These are phyloP conservation scores for Bufo gargarizans DNA, from an alignment of 2,113 vertebrate species.

Conservation along the genomic window DNA sequence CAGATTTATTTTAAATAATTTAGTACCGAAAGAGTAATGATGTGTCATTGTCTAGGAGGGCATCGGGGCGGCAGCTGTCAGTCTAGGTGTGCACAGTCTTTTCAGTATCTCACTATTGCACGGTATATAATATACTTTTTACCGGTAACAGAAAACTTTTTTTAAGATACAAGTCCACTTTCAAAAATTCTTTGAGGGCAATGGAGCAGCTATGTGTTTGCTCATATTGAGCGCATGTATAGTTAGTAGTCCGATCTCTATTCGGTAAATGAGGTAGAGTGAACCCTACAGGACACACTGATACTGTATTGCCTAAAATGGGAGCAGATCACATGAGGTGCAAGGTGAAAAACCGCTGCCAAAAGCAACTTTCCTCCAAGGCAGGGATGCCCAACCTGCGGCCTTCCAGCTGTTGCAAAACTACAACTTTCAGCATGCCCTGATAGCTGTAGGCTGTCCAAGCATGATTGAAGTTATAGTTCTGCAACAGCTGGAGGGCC, in stretches of 20 bases:
- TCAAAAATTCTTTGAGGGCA: neutral
- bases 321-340: neutral
- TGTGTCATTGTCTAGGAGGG: neutral
- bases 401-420: no score
- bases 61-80: neutral
- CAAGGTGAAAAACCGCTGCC: neutral
- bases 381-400: no score
- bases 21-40: neutral
- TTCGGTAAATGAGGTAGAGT: neutral
- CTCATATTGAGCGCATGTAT: neutral
- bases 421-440: no score
- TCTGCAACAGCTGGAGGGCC: no score
- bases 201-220: neutral
- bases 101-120: neutral
- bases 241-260: neutral
- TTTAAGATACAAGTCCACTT: neutral
- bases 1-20: constrained; percentile 31
- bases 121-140: no score
- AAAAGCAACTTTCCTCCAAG: no score
- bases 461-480: no score
- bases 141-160: neutral
- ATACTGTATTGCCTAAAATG: neutral
- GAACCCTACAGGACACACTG: neutral
- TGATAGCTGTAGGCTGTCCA: no score
- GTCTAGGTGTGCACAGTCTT: neutral